Percentiles rank a stretch among this genome's conserved stretches.
These are phyloP conservation scores for Platysteira castanea DNA, from an alignment of 2,113 vertebrate genomes.

Conservation along the genomic window DNA sequence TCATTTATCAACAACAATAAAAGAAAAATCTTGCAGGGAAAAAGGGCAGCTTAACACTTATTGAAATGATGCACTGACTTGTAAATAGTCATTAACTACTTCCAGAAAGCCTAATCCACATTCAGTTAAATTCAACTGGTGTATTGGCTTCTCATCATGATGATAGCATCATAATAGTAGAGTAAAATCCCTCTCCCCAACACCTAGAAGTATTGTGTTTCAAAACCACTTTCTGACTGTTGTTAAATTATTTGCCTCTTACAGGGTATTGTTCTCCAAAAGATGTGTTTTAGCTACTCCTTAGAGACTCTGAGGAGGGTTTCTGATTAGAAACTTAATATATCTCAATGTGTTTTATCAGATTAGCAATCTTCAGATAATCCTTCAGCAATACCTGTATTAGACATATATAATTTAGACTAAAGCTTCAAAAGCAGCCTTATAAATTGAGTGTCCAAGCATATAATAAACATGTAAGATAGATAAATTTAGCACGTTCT, in stretches of 20 bases:
- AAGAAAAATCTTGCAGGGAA: neutral
- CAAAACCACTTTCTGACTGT: neutral
- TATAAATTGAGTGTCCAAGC: neutral
- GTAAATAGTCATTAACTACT: neutral
- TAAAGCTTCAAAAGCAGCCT: neutral
- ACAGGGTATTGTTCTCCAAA: neutral
- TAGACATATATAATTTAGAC: neutral
- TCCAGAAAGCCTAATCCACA: neutral
- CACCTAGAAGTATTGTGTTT: neutral
- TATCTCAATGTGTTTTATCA: neutral
- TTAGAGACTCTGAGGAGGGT: neutral
- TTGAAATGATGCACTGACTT: neutral
- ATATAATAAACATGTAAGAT: neutral
- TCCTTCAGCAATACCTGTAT: neutral
- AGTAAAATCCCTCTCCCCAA: neutral
- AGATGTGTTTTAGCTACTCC: neutral
- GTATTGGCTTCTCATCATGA: neutral
- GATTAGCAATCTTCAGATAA: too few relatives aligned
- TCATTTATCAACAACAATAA: neutral
- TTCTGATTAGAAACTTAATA: neutral
- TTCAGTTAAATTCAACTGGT: neutral
- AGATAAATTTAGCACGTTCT: neutral
- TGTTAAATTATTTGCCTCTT: neutral
- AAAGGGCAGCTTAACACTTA: neutral
- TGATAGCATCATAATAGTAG: neutral